Evolutionary conservation across 2,113 vertebrate species (phyloP).

Genomic region (Drymodes brunneopygia): DNA sequence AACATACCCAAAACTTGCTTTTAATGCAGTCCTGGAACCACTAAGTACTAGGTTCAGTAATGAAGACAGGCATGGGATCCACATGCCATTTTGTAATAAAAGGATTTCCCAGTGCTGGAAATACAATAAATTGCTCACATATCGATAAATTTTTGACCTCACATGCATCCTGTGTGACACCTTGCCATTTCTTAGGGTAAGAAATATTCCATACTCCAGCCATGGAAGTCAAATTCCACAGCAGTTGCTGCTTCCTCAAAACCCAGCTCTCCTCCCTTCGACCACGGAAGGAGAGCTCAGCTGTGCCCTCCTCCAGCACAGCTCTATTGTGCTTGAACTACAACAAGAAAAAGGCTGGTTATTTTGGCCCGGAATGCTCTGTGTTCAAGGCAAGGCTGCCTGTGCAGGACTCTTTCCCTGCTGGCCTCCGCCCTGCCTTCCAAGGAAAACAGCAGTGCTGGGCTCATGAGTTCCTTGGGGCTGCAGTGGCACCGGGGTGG

Average conservation of each 20-base stretch:
- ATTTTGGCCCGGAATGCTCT: not conserved
- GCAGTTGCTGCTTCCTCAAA: not conserved
- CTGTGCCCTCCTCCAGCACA: not conserved
- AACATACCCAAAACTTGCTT: not conserved
- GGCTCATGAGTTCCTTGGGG: not conserved
- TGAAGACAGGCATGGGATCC: not conserved
- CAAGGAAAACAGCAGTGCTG: not conserved
- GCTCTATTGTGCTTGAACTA: not conserved
- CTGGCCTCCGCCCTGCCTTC: not conserved
- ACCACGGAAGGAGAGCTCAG: not conserved
- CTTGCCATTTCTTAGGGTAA: not conserved
- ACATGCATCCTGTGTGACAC: not conserved
- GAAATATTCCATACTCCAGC: not conserved
- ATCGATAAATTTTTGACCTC: not conserved
- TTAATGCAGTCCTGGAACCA: not conserved
- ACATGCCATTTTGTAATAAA: not conserved
- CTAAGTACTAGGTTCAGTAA: not conserved
- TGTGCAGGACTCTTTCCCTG: not conserved
- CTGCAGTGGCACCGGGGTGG: not conserved
- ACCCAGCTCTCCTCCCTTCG: not conserved
- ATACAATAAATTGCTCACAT: not conserved
- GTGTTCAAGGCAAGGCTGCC: not conserved
- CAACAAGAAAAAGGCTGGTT: not conserved
- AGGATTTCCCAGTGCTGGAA: not conserved
- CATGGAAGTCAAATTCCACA: not conserved